phyloP scores from a whole-genome alignment of 2,888 invertebrate species.

The Limnephilus marmoratus region DNA sequence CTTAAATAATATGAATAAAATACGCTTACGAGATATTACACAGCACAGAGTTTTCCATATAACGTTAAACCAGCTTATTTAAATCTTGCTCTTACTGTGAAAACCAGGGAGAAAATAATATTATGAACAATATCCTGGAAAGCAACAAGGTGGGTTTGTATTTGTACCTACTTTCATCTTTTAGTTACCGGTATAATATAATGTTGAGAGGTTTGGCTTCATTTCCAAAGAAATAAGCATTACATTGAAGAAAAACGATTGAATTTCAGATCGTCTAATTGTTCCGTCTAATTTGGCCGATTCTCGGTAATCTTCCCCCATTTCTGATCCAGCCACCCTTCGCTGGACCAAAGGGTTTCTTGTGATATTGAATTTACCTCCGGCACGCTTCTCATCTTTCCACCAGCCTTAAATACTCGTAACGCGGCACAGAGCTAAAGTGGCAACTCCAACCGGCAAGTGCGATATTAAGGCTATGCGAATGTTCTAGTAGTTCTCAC shows the following conservation, averaged over 20 bases:
- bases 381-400: slow-evolving; percentile 17
- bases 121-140: background rate
- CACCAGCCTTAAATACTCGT: slow-evolving; percentile 6
- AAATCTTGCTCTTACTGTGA: background rate
- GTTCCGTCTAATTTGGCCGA: slow-evolving; percentile 48
- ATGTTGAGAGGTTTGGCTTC: background rate
- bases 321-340: slow-evolving; percentile 29
- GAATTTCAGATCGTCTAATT: slow-evolving; percentile 40
- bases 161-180: background rate
- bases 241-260: slow-evolving; percentile 20
- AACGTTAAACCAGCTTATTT: background rate
- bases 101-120: background rate
- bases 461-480: background rate
- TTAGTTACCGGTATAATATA: background rate
- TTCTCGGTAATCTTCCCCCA: slow-evolving; percentile 39
- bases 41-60: background rate
- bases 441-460: background rate
- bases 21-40: background rate
- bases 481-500: background rate
- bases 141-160: background rate
- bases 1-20: background rate
- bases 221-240: background rate
- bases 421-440: background rate
- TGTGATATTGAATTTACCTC: slow-evolving; percentile 65
- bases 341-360: slow-evolving; percentile 53